Base-by-base conservation (phyloP, 2,888 invertebrate genomes). In the Mythimna ferrago region DNA sequence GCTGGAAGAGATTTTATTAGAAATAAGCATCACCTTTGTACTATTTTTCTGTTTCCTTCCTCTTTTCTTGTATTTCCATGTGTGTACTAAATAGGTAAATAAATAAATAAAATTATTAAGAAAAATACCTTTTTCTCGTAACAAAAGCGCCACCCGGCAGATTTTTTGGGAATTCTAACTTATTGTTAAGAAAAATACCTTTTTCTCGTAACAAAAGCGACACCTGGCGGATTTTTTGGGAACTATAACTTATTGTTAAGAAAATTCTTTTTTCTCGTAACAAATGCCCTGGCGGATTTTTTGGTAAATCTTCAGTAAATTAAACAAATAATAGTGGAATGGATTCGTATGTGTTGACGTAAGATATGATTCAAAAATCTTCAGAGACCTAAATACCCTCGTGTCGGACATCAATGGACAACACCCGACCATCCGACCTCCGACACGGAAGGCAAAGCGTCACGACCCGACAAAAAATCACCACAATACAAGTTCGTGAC, bases 381-480 rank as follows among this genome's bases (percentile, higher is more conserved):
- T 2, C 5, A 1, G 2, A 48, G 5, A 10, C 14, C 0, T 48
- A 2, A 56, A n/a, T 41, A 54, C 2, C 19, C 21, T 35, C 16
- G 1, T 82, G 54, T 5, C 80, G 79, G 76, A 66, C 21, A 68
- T 41, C 89, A 90, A 78, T 92, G 93, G 92, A 89, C 81, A 92
- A 86, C 80, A 66, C 83, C 48, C 84, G 74, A 62, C 83, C 81
- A 83, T 71, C 84, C 94, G 92, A 94, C 94, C 95, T 92, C 92
- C 93, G 94, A 95, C 94, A 93, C 95, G 94, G 93, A 93, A 94
- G 93, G 91, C 88, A 78, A 88, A 87, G 71, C 86, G 87, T 87
- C 90, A 92, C 89, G 90, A 89, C 86, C 86, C 74, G 41, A 90
- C 90, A 94, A 95, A 94, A 94, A 95, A 92, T 84, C 78, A 80